Conservation (phyloP, 2,113 vertebrate genomes). For the Orientallactaga bullata region DNA sequence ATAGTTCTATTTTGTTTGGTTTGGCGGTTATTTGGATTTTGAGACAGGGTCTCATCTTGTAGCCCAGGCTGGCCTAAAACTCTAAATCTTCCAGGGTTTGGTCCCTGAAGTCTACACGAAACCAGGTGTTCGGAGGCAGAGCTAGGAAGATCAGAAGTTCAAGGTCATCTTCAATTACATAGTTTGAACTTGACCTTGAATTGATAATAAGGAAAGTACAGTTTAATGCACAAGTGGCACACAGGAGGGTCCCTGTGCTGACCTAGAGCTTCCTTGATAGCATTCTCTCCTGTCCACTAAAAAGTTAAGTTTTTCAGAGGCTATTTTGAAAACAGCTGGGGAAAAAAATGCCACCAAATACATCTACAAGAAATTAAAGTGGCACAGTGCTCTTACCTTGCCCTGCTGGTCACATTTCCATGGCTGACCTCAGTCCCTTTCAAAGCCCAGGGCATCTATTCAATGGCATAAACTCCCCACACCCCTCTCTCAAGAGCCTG, state of each 20-base stretch:
- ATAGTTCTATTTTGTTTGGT: neutral
- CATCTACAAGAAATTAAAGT: slow-evolving; percentile 28
- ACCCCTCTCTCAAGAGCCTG: slow-evolving; percentile 49
- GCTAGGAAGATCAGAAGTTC: neutral
- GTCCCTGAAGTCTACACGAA: neutral
- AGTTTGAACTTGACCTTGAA: neutral
- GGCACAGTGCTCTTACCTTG: neutral
- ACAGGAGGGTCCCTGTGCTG: neutral
- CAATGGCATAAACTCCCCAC: neutral
- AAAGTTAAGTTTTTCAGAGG: neutral
- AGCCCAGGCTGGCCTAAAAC: neutral
- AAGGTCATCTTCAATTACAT: neutral
- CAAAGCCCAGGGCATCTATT: slow-evolving; percentile 4
- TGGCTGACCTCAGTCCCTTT: neutral
- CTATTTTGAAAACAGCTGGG: neutral
- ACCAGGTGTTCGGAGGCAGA: neutral
- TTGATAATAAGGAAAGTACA: neutral
- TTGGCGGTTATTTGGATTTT: neutral
- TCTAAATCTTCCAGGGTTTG: neutral
- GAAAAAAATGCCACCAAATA: neutral
- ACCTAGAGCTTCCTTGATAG: slow-evolving; percentile 9
- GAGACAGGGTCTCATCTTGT: neutral
- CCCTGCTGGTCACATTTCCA: neutral
- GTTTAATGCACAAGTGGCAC: neutral
- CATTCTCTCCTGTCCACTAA: neutral